These are phyloP conservation scores for Zaprionus ghesquierei DNA, from an alignment of 1,140 invertebrate genomes.

Conservation along the genomic window DNA sequence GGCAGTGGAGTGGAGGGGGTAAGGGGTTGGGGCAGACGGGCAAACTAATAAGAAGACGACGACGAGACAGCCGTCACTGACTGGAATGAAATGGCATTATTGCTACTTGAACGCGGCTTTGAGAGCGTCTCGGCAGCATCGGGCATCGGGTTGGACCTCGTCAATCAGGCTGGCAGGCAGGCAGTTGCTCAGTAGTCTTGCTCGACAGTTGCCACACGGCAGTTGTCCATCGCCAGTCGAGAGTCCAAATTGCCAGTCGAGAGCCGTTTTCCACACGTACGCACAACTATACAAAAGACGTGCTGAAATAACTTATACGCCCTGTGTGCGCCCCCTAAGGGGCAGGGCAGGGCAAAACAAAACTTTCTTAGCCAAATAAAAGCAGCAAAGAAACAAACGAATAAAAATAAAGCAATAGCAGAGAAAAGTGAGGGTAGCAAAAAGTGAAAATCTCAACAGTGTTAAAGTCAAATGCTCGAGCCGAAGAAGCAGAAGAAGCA, in stretches of 20 bases:
- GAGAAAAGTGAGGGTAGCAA: slow-evolving; percentile 40
- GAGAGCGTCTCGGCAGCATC: slow-evolving; percentile 27
- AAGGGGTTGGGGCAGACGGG: not conserved
- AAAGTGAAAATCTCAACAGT: slow-evolving; percentile 78
- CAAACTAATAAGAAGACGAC: slow-evolving; percentile 69
- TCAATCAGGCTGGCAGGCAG: slow-evolving; percentile 58
- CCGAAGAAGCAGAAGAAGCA: not conserved
- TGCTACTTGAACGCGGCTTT: slow-evolving; percentile 75
- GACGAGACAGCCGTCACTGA: slow-evolving; percentile 44
- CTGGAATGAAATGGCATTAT: slow-evolving; percentile 79
- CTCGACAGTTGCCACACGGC: not conserved
- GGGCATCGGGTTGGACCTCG: slow-evolving; percentile 24
- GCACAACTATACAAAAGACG: slow-evolving; percentile 74
- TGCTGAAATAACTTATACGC: slow-evolving; percentile 80
- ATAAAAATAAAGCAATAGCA: slow-evolving; percentile 24
- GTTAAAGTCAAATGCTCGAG: slow-evolving; percentile 61
- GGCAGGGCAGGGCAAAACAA: slow-evolving; percentile 53
- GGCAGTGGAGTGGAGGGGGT: not conserved
- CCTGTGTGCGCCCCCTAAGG: slow-evolving; percentile 61
- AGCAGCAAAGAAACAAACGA: not conserved
- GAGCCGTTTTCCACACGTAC: slow-evolving; percentile 76
- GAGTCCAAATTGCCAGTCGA: slow-evolving; percentile 21
- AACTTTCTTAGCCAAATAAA: slow-evolving; percentile 52
- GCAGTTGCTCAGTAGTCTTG: not conserved
- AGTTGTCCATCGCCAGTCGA: slow-evolving; percentile 14